Evolutionary conservation across 2,797 vertebrate genomes (phyloP).

Genomic region (Geotrypetes seraphini): DNA sequence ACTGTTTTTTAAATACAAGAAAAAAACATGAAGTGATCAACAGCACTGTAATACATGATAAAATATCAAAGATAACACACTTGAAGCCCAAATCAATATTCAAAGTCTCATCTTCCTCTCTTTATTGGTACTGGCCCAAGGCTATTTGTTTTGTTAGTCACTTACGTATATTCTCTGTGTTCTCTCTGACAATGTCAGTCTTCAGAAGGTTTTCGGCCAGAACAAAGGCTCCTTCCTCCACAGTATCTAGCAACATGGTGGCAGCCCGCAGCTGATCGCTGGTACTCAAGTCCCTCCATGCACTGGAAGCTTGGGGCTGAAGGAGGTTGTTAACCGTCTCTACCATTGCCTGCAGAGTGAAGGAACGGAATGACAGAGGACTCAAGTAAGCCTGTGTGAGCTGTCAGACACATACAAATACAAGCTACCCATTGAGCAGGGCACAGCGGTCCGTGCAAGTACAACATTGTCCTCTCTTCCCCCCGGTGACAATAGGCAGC

Average conservation of each 20-base stretch:
- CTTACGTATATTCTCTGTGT: constrained; percentile 95
- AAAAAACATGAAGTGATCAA: no score
- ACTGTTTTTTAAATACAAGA: no score
- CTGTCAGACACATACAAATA: constrained; percentile 11
- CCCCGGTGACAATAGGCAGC: constrained; percentile 1
- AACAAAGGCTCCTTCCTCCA: constrained; percentile 93
- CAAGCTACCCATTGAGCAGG: constrained; percentile 4
- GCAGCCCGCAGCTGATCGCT: constrained; percentile 83
- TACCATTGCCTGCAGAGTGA: constrained; percentile 81
- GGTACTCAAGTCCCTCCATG: constrained; percentile 79
- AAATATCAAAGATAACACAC: no score
- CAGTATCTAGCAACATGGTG: constrained; percentile 89
- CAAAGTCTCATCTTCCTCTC: no score
- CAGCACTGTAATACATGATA: no score
- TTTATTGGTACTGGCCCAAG: no score
- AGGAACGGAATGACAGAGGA: constrained; percentile 15
- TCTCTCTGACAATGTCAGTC: constrained; percentile 92
- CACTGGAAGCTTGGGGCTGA: constrained; percentile 78
- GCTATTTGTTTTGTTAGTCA: no score
- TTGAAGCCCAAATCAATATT: no score
- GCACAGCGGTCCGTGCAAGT: constrained; percentile 3
- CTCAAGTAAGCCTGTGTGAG: neutral
- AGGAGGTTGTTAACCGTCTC: constrained; percentile 96
- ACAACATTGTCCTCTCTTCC: constrained; percentile 7
- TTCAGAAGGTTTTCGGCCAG: constrained; percentile 95